Percentiles rank a stretch among this genome's conserved stretches.
phyloP scores from a whole-genome alignment of 1,140 invertebrate species.

The Lepidotrigona ventralis region DNA sequence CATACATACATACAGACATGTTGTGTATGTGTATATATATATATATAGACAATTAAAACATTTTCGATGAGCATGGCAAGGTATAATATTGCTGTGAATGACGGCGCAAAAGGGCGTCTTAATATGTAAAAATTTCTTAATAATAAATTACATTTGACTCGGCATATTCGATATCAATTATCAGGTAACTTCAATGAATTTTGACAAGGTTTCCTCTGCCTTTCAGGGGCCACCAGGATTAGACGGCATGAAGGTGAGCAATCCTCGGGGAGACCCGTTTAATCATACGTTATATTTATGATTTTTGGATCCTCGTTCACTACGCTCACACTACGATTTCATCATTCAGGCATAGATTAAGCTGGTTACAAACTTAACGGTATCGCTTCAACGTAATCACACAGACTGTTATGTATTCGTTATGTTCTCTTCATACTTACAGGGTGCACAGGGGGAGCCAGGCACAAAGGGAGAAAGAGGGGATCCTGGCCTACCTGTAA shows the following conservation, averaged over 20 bases:
- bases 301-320: conserved; percentile 38
- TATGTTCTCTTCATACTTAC: conserved; percentile 71
- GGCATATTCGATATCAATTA: conserved; percentile 54
- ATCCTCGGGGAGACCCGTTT: conserved; percentile 66
- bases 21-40: no score
- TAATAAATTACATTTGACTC: conserved; percentile 50
- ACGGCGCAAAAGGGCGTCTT: conserved; percentile 46
- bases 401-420: conserved; percentile 28
- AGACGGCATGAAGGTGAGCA: conserved; percentile 85
- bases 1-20: background rate
- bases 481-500: conserved; percentile 94
- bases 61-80: conserved; percentile 26
- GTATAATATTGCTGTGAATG: conserved; percentile 34
- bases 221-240: conserved; percentile 84
- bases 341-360: conserved; percentile 39
- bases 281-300: conserved; percentile 52
- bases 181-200: conserved; percentile 61
- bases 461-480: conserved; percentile 94
- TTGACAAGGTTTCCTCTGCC: conserved; percentile 78
- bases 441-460: conserved; percentile 95
- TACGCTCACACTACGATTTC: conserved; percentile 12
- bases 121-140: conserved; percentile 29
- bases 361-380: conserved; percentile 28
- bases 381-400: background rate
- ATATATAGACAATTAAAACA: background rate